Conservation (phyloP, 1,140 invertebrate genomes). For the Bombus huntii region DNA sequence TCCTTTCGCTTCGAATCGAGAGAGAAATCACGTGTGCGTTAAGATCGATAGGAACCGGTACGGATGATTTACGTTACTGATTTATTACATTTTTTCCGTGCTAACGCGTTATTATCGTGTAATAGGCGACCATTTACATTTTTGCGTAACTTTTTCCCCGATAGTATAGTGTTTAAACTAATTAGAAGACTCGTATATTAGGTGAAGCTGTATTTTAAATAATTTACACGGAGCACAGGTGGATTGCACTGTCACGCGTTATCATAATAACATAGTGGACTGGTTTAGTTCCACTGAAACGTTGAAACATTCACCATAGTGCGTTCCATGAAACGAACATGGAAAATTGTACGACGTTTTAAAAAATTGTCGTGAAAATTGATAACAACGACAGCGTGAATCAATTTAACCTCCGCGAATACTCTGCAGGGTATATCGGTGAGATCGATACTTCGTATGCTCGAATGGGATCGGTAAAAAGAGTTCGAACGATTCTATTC, state of each 20-base stretch:
- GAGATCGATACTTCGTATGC: background rate
- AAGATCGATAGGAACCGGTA: background rate
- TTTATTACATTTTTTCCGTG: background rate
- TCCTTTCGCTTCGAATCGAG: background rate
- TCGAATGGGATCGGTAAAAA: background rate
- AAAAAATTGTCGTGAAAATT: background rate
- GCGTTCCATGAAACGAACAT: background rate
- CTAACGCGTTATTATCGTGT: background rate
- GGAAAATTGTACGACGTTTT: background rate
- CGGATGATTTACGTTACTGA: background rate
- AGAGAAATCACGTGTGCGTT: background rate
- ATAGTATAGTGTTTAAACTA: background rate
- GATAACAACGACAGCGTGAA: background rate
- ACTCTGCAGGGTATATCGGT: too few relatives aligned
- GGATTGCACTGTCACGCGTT: conserved; percentile 34
- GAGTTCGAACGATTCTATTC: background rate
- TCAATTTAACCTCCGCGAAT: background rate
- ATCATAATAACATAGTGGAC: conserved; percentile 33
- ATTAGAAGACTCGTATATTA: background rate
- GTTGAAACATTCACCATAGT: background rate
- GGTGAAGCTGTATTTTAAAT: conserved; percentile 25
- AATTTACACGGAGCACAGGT: conserved; percentile 9
- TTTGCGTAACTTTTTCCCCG: background rate
- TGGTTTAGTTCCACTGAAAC: conserved; percentile 36
- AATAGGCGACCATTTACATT: background rate